Percentiles rank a stretch among this genome's conserved stretches.
Evolutionary conservation across 1,140 invertebrate species (phyloP).

Genomic region (Nautilus pompilius): DNA sequence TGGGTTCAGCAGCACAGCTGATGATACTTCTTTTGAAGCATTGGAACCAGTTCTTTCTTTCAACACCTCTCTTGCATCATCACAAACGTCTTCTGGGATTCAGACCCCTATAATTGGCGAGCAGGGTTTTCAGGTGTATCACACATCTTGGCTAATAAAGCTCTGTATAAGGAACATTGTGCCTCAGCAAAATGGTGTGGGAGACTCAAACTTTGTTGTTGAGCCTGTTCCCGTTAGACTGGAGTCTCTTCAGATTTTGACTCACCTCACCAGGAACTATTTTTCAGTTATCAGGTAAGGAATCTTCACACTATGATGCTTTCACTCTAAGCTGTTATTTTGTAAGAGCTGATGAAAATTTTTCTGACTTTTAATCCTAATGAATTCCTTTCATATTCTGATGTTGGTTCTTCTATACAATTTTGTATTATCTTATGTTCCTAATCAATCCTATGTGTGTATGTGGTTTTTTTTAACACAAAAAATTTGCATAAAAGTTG

Average conservation of each 20-base stretch:
- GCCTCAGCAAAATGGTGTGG: slow-evolving; percentile 17
- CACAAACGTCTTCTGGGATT: slow-evolving; percentile 25
- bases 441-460: too few species aligned
- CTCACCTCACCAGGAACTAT: slow-evolving; percentile 67
- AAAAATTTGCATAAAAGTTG: too few species aligned
- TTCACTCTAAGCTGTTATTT: too few species aligned
- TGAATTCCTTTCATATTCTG: too few species aligned
- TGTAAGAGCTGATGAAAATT: too few species aligned
- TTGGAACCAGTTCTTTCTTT: not conserved
- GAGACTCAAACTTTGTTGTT: not conserved
- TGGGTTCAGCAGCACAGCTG: slow-evolving; percentile 5
- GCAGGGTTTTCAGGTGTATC: slow-evolving; percentile 23
- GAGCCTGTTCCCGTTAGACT: slow-evolving; percentile 65
- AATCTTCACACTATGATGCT: not conserved
- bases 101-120: slow-evolving; percentile 36
- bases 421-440: too few species aligned
- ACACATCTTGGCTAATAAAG: slow-evolving; percentile 53
- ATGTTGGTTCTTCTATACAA: too few species aligned
- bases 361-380: too few species aligned
- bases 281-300: slow-evolving; percentile 59
- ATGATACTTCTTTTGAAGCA: not conserved
- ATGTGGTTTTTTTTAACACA: too few species aligned
- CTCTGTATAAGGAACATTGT: slow-evolving; percentile 49
- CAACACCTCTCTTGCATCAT: slow-evolving; percentile 14
- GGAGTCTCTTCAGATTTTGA: slow-evolving; percentile 74